Conservation (phyloP, 1,140 invertebrate species). For the Varroa destructor region DNA sequence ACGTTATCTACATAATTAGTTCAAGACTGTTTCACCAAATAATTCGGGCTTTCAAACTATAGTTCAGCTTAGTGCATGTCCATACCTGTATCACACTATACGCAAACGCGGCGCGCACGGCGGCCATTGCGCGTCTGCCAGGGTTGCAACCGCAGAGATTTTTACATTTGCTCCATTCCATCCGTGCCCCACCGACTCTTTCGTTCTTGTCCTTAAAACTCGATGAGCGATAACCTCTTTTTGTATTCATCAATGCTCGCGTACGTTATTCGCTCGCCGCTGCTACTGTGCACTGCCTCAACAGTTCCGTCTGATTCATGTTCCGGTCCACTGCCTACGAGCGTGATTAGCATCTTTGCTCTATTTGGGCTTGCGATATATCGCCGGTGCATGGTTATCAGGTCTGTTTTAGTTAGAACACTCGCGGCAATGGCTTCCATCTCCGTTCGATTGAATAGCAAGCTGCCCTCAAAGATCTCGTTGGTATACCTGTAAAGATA, state of each 20-base stretch:
- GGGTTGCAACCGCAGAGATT: no score
- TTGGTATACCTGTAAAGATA: slow-evolving; percentile 1
- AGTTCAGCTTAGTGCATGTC: no score
- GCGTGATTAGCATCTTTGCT: slow-evolving; percentile 15
- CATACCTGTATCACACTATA: no score
- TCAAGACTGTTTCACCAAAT: no score
- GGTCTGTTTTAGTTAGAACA: slow-evolving; percentile 19
- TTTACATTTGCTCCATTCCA: no score
- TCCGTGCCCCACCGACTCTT: no score
- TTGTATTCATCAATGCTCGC: slow-evolving; percentile 12
- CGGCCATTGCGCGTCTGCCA: no score
- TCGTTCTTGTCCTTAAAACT: not conserved
- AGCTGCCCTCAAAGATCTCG: slow-evolving; percentile 15
- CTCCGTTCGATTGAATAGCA: slow-evolving; percentile 22
- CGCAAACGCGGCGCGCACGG: no score
- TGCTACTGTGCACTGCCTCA: not conserved
- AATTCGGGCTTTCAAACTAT: no score
- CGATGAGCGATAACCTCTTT: slow-evolving; percentile 14
- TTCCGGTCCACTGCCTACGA: slow-evolving; percentile 1
- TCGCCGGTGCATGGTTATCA: slow-evolving; percentile 3
- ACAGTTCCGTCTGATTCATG: not conserved
- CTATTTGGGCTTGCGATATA: not conserved
- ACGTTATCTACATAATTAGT: no score
- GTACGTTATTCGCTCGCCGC: not conserved
- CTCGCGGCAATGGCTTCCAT: slow-evolving; percentile 7